These are phyloP conservation scores for Parasteatoda lunata DNA, from an alignment of 2,888 invertebrate genomes.

Conservation along the genomic window DNA sequence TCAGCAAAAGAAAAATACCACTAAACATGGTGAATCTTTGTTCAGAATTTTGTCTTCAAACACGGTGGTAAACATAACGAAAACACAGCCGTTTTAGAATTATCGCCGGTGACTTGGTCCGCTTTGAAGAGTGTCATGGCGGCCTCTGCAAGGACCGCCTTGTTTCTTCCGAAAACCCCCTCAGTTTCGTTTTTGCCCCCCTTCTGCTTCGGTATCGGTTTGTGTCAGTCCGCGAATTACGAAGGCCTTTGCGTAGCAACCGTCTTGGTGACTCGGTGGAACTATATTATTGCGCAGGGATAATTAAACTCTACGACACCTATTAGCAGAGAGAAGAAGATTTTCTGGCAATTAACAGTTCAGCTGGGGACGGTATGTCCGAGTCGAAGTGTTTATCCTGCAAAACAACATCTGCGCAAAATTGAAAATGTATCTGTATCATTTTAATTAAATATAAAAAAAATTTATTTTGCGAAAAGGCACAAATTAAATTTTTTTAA, in stretches of 20 bases:
- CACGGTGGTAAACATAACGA: slow-evolving; percentile 54
- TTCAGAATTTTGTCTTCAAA: slow-evolving; percentile 48
- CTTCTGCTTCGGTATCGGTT: slow-evolving; percentile 14
- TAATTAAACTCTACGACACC: slow-evolving; percentile 1
- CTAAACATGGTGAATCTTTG: slow-evolving; percentile 28
- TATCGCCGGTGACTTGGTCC: slow-evolving; percentile 30
- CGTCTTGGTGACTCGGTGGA: slow-evolving; percentile 16
- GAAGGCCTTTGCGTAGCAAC: slow-evolving; percentile 27
- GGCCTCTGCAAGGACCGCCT: slow-evolving; percentile 57
- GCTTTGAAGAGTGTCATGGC: slow-evolving; percentile 59
- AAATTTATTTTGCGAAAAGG: too few relatives aligned
- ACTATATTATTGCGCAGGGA: slow-evolving; percentile 39
- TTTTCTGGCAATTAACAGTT: not conserved
- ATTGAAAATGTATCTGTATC: too few relatives aligned
- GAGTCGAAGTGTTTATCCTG: too few relatives aligned
- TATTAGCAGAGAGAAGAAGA: not conserved
- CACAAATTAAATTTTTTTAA: too few relatives aligned
- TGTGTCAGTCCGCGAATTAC: slow-evolving; percentile 23
- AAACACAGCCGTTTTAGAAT: slow-evolving; percentile 51
- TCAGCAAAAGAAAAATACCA: slow-evolving; percentile 37
- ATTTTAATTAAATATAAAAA: too few relatives aligned
- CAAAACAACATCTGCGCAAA: too few relatives aligned
- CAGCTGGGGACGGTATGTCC: too few relatives aligned
- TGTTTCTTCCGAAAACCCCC: slow-evolving; percentile 31
- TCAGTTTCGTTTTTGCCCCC: slow-evolving; percentile 20